Base-by-base conservation (phyloP, 2,113 vertebrate species). In the Mellivora capensis region DNA sequence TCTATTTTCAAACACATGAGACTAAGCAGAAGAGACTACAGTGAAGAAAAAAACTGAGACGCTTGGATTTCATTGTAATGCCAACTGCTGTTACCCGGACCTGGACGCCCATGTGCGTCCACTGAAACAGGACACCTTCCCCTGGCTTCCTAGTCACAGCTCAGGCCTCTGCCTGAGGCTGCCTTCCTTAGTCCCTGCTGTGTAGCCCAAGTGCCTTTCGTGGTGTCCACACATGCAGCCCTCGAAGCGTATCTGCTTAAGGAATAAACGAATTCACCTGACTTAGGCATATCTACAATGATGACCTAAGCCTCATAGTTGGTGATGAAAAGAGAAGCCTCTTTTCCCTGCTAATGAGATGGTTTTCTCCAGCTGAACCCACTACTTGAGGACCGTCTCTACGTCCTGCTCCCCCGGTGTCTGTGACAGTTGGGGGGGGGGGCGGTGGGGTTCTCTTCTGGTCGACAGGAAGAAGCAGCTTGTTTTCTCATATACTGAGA, bases 41-140 rank as follows among this genome's bases (percentile, higher is more conserved):
- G 69, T 47, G 54, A 47, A 71, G 71, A 21, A 86, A 14, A 88
- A n/a, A 42, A n/a, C 2, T 31, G 18, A 86, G 49, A 25, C 21
- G 20, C 15, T 52, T 81, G 49, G 4, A 21, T 37, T 62, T 37
- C 37, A 23, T 1, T 67, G 54, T 29, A 61, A n/a, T 1, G 31
- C 8, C 31, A n/a, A n/a, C 31, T 34, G 44, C 59, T 77, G 8
- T 17, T 37, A 52, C 47, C 80, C 37, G 34, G 39, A 59, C 31
- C 7, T 11, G 27, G 54, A n/a, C 42, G 62, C 47, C 1, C 20
- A 34, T 1, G 1, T 4, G n/a, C 2, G 9, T 27, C 27, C 42
- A 23, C 57, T 82, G 27, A 34, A 21, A 86, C 20, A 23, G 31
- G 3, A 27, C 0, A 1, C 27, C 15, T 69, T 13, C 61, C 25